A percentile compares a stretch with the other conserved stretches of the same genome.
Conservation (phyloP, 1,140 invertebrate species). For the Metopolophium dirhodum region DNA sequence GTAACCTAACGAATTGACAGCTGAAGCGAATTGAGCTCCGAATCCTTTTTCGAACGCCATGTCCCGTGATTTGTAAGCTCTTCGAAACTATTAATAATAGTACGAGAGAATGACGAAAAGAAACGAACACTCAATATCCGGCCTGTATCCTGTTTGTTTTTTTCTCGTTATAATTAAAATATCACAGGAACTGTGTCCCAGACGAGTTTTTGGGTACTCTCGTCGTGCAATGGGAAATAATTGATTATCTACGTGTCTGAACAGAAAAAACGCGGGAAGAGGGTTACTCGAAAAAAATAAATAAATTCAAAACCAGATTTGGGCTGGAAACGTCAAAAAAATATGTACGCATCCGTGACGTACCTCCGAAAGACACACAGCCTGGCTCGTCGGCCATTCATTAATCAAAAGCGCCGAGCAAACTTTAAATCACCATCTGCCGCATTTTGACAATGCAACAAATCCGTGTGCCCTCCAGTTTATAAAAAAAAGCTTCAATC, state of each 20-base stretch:
- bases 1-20: too few relatives aligned
- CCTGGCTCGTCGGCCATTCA: background rate
- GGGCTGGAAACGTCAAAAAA: constrained; percentile 33
- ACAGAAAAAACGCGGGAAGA: background rate
- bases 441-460: constrained; percentile 47
- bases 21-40: too few relatives aligned
- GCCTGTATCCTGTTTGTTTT: background rate
- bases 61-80: too few relatives aligned
- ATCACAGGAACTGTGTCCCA: background rate
- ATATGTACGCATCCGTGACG: constrained; percentile 18
- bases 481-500: background rate
- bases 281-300: background rate
- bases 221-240: background rate
- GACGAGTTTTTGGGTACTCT: background rate
- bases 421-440: constrained; percentile 54
- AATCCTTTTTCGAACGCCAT: too few relatives aligned
- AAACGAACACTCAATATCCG: background rate
- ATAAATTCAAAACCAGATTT: constrained; percentile 28
- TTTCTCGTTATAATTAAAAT: background rate
- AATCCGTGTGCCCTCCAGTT: constrained; percentile 10
- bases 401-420: constrained; percentile 49
- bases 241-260: background rate
- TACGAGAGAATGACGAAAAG: too few relatives aligned
- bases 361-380: background rate
- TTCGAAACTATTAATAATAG: too few relatives aligned